Percentiles rank a stretch among this genome's conserved stretches.
These are phyloP conservation scores for Monomorium pharaonis DNA, from an alignment of 1,140 invertebrate species.

Conservation along the genomic window DNA sequence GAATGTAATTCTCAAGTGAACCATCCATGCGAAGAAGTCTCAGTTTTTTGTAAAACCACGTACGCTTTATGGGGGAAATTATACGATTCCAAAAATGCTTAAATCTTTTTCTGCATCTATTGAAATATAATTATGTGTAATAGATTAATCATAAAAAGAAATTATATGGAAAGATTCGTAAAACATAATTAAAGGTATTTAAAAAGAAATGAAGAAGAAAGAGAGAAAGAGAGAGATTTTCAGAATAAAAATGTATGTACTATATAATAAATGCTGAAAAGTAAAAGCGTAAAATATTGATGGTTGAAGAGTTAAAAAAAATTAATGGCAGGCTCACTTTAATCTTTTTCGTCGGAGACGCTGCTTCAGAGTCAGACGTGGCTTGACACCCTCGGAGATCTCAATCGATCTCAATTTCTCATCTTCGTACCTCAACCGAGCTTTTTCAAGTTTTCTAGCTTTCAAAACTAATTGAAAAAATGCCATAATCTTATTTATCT, in stretches of 20 bases:
- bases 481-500: constrained; percentile 71
- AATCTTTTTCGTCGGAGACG: constrained; percentile 81
- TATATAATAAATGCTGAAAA: constrained; percentile 19
- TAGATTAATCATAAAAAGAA: not conserved
- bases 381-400: constrained; percentile 78
- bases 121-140: not conserved
- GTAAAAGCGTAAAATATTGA: constrained; percentile 3
- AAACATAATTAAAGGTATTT: not conserved
- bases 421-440: constrained; percentile 81
- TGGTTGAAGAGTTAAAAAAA: not conserved
- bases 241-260: too few species aligned
- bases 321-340: constrained; percentile 65
- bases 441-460: constrained; percentile 83
- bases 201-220: not conserved
- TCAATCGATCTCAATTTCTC: constrained; percentile 85
- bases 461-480: constrained; percentile 83
- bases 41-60: constrained; percentile 81
- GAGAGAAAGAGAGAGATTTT: not conserved
- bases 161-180: not conserved
- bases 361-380: constrained; percentile 80
- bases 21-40: constrained; percentile 85
- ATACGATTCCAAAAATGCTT: constrained; percentile 76
- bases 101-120: constrained; percentile 81
- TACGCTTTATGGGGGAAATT: constrained; percentile 76
- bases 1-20: constrained; percentile 86